Base-by-base conservation (phyloP, 1,140 invertebrate species). In the Thaumatotibia leucotreta region DNA sequence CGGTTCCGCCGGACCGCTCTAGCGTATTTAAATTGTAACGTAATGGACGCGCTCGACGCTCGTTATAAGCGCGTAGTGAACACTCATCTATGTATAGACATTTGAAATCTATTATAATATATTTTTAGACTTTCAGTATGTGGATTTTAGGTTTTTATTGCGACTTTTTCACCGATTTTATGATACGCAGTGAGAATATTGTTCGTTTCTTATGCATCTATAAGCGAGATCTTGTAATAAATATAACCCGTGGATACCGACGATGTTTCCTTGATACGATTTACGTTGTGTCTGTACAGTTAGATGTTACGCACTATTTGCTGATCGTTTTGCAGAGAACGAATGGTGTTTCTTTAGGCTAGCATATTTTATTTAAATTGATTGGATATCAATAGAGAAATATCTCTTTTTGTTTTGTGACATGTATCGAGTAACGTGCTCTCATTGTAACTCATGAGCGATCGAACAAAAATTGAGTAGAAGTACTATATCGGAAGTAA, bases 21-120 rank as follows among this genome's bases (percentile, higher is more conserved):
- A 80, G 79, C 75, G 82, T 87, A 84, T 83, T 82, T 84, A 82
- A 80, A 75, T 79, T 85, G 75, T 87, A 82, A 83, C 72, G 75
- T 74, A 74, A 73, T 76, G 76, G 70, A 76, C 72, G 72, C 78
- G 81, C 72, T 73, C 70, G 74, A 74, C 75, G 79, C 77, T 80
- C 81, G 75, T 78, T 80, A 70, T 75, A 73, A 76, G 80, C 83
- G 84, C 84, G 83, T 88, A 86, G 84, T 86, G 84, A 84, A 86
- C 79, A 84, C 86, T 89, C 86, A 84, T 87, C 79, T 86, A 86
- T 89, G 87, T 89, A 89, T 89, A 89, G 88, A 90, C 86, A 83
- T 88, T 88, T 83, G 78, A 86, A 88, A 87, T 89, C 82, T 90
- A 86, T 88, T 86, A 88, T 88, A 86, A 89, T 89, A 87, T 90